Evolutionary conservation across 2,888 invertebrate genomes (phyloP).

Genomic region (Drosophila parthenogenetica): DNA sequence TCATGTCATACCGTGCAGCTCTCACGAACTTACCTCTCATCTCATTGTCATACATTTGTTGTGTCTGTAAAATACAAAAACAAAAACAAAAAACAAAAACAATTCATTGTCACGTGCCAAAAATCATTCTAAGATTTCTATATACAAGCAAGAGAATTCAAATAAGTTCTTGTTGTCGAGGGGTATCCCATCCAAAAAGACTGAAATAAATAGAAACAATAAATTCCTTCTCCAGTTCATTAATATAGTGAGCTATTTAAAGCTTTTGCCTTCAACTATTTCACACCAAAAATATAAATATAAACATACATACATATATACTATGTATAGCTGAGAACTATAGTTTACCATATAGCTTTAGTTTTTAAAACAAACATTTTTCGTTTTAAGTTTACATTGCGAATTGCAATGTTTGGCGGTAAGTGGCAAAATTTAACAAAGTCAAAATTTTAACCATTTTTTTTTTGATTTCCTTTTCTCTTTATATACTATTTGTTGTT

Average conservation of each 20-base stretch:
- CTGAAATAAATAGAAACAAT: slow-evolving; percentile 12
- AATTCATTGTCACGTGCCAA: slow-evolving; percentile 61
- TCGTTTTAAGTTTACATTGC: slow-evolving; percentile 73
- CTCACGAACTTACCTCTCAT: slow-evolving; percentile 18
- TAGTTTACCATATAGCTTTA: slow-evolving; percentile 25
- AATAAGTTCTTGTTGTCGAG: slow-evolving; percentile 74
- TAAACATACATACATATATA: slow-evolving; percentile 2
- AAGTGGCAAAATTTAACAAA: slow-evolving; percentile 62
- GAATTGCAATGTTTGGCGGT: slow-evolving; percentile 77
- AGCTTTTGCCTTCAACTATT: slow-evolving; percentile 31
- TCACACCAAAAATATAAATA: slow-evolving; percentile 17
- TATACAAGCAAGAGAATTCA: slow-evolving; percentile 38
- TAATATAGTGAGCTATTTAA: slow-evolving; percentile 56
- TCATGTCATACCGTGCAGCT: slow-evolving; percentile 31
- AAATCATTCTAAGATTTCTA: slow-evolving; percentile 3
- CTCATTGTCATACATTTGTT: slow-evolving; percentile 47
- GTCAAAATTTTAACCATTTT: slow-evolving; percentile 23
- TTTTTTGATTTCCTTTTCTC: neutral
- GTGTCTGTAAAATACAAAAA: slow-evolving; percentile 49
- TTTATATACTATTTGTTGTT: slow-evolving; percentile 4
- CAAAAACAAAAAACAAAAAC: slow-evolving; percentile 17
- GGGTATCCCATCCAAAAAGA: slow-evolving; percentile 55
- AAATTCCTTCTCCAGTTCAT: slow-evolving; percentile 61
- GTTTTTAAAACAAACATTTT: slow-evolving; percentile 25
- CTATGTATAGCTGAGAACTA: slow-evolving; percentile 6